Base-by-base conservation (phyloP, 2,797 vertebrate genomes). In the Gymnoscopelus braueri region DNA sequence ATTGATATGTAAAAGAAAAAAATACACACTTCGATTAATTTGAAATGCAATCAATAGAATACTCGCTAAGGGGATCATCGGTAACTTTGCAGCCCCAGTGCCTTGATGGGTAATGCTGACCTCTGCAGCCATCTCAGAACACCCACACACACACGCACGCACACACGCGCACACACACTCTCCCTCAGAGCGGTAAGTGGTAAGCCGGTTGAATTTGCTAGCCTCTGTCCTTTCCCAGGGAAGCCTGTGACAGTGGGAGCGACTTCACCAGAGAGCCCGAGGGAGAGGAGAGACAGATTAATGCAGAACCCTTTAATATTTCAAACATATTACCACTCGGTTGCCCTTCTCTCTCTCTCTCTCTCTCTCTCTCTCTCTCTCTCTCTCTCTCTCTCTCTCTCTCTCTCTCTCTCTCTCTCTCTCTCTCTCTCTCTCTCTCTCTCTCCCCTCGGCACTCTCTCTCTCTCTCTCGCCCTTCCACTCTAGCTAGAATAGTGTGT, bases 261-360 rank as follows among this genome's bases (percentile, higher is more conserved):
- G 39, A 44, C 88, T 89, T 91, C 79, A 86, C 85, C 63, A 68
- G 79, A 68, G 79, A 84, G 87, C 89, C 86, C 86, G 64, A 67
- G 87, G 90, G 91, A 89, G 72, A 81, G 65, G 76, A 81, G 88
- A 92, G 90, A 91, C 90, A 91, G 91, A 93, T 92, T 93, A 93
- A 94, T 92, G 88, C 87, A 87, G 81, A 68, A 74, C 83, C 88
- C 60, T 93, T 94, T 89, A 93, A 94, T 94, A 93, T 93, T 94
- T 93, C 85, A 94, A 93, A 93, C 39, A 71, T 92, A 93, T 93
- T 91, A 92, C 90, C 83, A 75, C 89, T 87, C 84, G 80, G 77
- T 75, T 61, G 65, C 79, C 75, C 83, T 82, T 48, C 50, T 48
- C 60, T 32, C 68, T 14, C 69, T 2, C 69, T 15, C 69, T 14